A percentile compares a stretch with the other conserved stretches of the same genome.
phyloP scores from a whole-genome alignment of 2,797 vertebrate species.

The Lepus oiostolus region DNA sequence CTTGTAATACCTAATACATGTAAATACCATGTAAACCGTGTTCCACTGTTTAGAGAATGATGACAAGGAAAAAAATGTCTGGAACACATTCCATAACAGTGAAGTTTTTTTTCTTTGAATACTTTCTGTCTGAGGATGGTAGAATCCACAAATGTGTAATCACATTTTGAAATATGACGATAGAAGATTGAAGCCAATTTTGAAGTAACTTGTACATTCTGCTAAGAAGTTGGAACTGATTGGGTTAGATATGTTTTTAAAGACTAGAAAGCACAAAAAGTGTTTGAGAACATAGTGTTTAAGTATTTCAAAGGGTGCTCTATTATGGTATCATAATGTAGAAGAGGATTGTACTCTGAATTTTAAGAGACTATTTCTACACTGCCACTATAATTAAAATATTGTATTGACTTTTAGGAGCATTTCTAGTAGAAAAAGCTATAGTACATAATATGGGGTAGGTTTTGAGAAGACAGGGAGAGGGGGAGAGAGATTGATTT shows the following conservation, averaged over 20 bases:
- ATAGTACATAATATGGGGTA: background rate
- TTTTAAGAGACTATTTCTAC: slow-evolving; percentile 33
- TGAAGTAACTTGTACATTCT: background rate
- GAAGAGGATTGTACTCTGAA: slow-evolving; percentile 24
- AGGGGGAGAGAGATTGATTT: background rate
- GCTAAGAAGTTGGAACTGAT: background rate
- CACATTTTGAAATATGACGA: background rate
- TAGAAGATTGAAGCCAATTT: background rate
- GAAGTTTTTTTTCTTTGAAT: background rate
- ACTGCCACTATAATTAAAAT: slow-evolving; percentile 32
- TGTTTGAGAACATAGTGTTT: background rate
- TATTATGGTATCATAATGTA: background rate
- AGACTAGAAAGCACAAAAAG: background rate
- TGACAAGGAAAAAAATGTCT: background rate
- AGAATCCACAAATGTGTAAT: background rate
- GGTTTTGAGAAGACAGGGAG: background rate
- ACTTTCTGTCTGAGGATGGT: background rate
- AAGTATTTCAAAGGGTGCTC: background rate
- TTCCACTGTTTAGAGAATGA: background rate
- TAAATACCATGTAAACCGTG: background rate
- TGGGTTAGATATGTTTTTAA: background rate
- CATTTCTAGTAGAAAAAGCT: background rate
- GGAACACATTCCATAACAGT: background rate
- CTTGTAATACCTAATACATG: background rate
- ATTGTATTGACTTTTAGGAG: background rate